Base-by-base conservation (phyloP, 2,113 vertebrate species). In the Callipepla californica region DNA sequence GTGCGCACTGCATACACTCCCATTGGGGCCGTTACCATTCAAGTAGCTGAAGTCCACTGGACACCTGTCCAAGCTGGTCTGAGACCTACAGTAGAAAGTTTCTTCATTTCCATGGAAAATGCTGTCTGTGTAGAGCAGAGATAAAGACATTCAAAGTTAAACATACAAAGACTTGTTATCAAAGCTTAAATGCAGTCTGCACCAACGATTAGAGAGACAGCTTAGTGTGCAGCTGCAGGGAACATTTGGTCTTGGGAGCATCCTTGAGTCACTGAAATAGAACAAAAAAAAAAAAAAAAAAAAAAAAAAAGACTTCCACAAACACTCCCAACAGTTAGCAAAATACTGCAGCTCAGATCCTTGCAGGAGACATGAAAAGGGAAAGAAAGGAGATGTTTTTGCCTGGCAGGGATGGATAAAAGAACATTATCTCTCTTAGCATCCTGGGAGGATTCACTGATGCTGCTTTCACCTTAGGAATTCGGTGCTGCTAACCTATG, bases 71-170 rank as follows among this genome's bases (percentile, higher is more conserved):
- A 99, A 97, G 96, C 99, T 99, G 83, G 98, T 99, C 97, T 99
- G 98, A 34, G 99, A 99, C 84, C 99, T 98, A 96, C 98, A 98
- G 91, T 99, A 99, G 28, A 98, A 97, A 65, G 97, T 95, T 65
- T 98, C 98, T 85, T 99, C 99, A n/a, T 98, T 98, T n/a, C 99
- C 98, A 22, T 98, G 99, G 96, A 99, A 99, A 95, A 99, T 99
- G 96, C 98, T 99, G 96, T 99, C 99, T 99, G 94, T 80, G 63
- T 67, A 55, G 34, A 73, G 73, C 20, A 91, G 83, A 95, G 87
- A 86, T 7, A 95, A 85, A 93, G 36, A 93, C 2, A 42, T 47
- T 47, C 50, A 51, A 9, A 63, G 53, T n/a, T 68, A 61, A 86
- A 86, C 9, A 22, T 14, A 42, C 26, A 72, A 81, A 53, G 40